Evolutionary conservation across 2,888 invertebrate genomes (phyloP).

Genomic region (Aporophyla nigra): DNA sequence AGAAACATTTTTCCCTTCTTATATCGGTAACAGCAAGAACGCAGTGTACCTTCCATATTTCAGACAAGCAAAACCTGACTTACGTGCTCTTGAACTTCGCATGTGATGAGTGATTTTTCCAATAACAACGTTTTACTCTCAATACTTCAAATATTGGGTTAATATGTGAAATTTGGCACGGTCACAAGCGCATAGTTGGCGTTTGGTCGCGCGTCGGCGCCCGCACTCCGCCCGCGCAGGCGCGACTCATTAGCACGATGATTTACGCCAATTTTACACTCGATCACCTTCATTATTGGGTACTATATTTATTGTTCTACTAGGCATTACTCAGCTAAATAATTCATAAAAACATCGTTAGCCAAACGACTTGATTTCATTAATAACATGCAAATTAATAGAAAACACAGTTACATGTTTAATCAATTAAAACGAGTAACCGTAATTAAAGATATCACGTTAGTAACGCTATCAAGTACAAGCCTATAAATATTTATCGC

Average conservation of each 20-base stretch:
- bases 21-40: neutral
- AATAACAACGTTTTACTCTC: neutral
- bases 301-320: slow-evolving; percentile 39
- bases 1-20: neutral
- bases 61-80: neutral
- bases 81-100: slow-evolving; percentile 8
- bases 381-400: slow-evolving; percentile 10
- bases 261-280: slow-evolving; percentile 66
- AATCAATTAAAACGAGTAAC: slow-evolving; percentile 40
- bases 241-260: slow-evolving; percentile 57
- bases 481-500: slow-evolving; percentile 56
- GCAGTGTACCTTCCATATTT: neutral
- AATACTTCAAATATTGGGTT: slow-evolving; percentile 42
- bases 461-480: slow-evolving; percentile 56
- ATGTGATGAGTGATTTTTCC: neutral
- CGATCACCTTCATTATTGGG: slow-evolving; percentile 57
- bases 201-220: slow-evolving; percentile 48
- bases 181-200: slow-evolving; percentile 66
- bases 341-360: slow-evolving; percentile 40
- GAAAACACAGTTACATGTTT: slow-evolving; percentile 38
- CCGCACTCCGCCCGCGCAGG: slow-evolving; percentile 44
- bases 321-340: slow-evolving; percentile 19
- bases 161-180: slow-evolving; percentile 65
- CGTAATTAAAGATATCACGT: slow-evolving; percentile 54
- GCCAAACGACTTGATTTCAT: slow-evolving; percentile 12